Base-by-base conservation (phyloP, 2,888 invertebrate species). In the Galerucella pusilla region DNA sequence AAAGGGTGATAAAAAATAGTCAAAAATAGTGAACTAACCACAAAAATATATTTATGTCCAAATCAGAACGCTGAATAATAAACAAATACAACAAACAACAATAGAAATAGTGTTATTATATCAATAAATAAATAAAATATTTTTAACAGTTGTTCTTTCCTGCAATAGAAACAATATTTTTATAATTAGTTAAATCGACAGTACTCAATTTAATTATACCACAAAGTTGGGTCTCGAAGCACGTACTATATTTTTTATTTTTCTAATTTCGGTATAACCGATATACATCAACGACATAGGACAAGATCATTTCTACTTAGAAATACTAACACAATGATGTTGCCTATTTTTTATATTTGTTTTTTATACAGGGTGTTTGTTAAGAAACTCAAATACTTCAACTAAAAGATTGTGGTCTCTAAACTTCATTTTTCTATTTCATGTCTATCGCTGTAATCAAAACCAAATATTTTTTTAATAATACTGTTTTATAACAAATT, bases 91-190 rank as follows among this genome's bases (percentile, higher is more conserved):
- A 66, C 28, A 73, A 61, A 46, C 60, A 72, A 71, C 42, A 73
- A 64, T 66, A 69, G 65, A 65, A 74, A 66, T 70, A 71, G 20
- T 64, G 45, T 60, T 60, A 64, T 46, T 65, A 65, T 71, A 66
- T 77, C 75, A 75, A 75, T 78, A 74, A 75, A 75, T 77, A 74
- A 74, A 71, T 74, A 73, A 75, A 71, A 74, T 78, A 77, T 78
- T 80, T 81, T 80, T 81, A 79, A 81, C 77, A 79, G 80, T 81
- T 81, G 81, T 80, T 80, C 80, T 77, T 78, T 77, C 73, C 77
- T 77, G 81, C 82, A 82, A 82, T 82, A 82, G 82, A 80, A 82
- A 81, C 77, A 78, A 78, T 82, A 82, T 82, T 82, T 82, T 82
- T 82, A 82, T 82, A 82, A 79, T 82, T 74, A 82, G 81, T 81